These are phyloP conservation scores for Synergus japonicus DNA, from an alignment of 2,888 invertebrate species.

Conservation along the genomic window DNA sequence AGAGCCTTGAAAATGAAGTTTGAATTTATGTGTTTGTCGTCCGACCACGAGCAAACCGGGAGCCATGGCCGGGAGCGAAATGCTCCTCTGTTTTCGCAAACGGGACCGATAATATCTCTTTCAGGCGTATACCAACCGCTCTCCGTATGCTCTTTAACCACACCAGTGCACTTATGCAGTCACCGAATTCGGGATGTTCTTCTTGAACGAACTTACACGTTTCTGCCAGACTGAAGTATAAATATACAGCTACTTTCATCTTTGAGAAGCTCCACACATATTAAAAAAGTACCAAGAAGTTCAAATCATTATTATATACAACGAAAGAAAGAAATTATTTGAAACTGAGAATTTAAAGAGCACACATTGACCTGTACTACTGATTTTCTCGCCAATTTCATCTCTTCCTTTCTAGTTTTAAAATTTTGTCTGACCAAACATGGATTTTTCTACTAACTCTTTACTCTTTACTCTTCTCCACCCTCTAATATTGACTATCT, in stretches of 20 bases:
- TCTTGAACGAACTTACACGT: neutral
- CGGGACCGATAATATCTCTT: slow-evolving; percentile 40
- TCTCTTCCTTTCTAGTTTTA: no score
- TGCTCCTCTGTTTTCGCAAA: slow-evolving; percentile 48
- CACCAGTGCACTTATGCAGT: slow-evolving; percentile 24
- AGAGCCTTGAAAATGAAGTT: slow-evolving; percentile 51
- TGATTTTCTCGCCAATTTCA: no score
- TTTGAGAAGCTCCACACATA: neutral
- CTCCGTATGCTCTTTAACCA: slow-evolving; percentile 38
- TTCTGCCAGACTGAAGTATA: neutral
- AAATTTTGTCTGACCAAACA: no score
- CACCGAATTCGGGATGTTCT: slow-evolving; percentile 2
- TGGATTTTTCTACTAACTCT: no score
- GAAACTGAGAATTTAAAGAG: no score
- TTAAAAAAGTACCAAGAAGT: no score
- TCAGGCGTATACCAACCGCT: neutral
- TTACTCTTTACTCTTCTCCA: no score
- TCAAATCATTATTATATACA: no score
- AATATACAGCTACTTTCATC: slow-evolving; percentile 5
- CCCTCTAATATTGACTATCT: no score
- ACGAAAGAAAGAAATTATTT: no score
- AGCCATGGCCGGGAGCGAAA: slow-evolving; percentile 13
- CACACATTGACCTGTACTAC: no score
- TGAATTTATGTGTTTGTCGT: slow-evolving; percentile 59
- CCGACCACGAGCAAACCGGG: slow-evolving; percentile 9